Conservation (phyloP, 2,888 invertebrate species). For the Agrochola litura region DNA sequence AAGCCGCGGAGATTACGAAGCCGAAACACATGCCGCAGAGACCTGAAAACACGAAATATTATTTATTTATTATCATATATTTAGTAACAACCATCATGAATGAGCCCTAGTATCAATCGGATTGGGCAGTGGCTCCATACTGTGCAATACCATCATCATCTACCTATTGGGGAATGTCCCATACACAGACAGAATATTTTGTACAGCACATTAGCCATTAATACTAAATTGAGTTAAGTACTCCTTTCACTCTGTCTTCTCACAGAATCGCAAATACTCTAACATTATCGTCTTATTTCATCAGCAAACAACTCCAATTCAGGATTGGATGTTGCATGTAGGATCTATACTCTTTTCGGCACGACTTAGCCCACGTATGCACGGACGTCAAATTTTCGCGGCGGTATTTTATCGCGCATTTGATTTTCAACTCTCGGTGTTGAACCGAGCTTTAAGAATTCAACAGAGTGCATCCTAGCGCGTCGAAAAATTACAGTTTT, state of each 20-base stretch:
- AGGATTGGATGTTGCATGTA: background rate
- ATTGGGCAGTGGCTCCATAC: background rate
- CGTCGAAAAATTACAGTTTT: no score
- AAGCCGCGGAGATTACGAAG: constrained; percentile 97
- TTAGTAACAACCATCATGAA: background rate
- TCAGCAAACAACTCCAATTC: background rate
- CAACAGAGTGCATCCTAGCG: no score
- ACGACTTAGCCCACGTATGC: no score
- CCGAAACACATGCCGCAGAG: constrained; percentile 99
- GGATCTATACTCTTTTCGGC: background rate
- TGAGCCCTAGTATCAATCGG: background rate
- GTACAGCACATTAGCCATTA: background rate
- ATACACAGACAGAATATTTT: background rate
- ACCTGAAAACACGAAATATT: constrained; percentile 78
- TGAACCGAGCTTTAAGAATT: no score
- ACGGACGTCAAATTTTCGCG: no score
- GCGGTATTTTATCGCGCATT: no score
- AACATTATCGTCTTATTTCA: background rate
- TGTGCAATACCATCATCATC: background rate
- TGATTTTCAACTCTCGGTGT: no score
- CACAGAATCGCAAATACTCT: background rate
- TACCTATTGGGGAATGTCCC: background rate
- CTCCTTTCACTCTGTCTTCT: background rate
- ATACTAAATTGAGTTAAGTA: background rate
- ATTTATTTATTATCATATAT: background rate